Percentiles rank a stretch among this genome's conserved stretches.
Conservation (phyloP, 1,140 invertebrate genomes). For the Drosophila nannoptera region DNA sequence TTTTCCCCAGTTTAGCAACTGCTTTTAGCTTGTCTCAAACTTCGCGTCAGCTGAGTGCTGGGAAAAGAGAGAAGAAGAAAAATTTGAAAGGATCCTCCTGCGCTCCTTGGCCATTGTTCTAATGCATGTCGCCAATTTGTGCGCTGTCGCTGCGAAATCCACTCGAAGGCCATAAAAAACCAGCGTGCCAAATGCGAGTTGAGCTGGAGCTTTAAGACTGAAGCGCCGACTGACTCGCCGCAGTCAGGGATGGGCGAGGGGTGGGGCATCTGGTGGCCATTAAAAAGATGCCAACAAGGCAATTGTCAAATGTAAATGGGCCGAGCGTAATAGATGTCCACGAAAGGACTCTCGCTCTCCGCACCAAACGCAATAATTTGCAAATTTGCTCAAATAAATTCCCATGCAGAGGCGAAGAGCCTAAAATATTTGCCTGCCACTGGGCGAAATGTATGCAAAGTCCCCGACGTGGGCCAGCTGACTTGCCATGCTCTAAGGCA, state of each 20-base stretch:
- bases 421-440: constrained; percentile 66
- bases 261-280: constrained; percentile 21
- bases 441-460: constrained; percentile 69
- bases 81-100: neutral
- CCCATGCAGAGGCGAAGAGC: constrained; percentile 57
- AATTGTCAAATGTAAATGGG: constrained; percentile 76
- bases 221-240: no score
- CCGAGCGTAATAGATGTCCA: constrained; percentile 70
- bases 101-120: constrained; percentile 23
- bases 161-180: constrained; percentile 60
- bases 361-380: constrained; percentile 69
- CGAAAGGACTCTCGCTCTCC: constrained; percentile 14
- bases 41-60: no score
- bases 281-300: constrained; percentile 74
- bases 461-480: constrained; percentile 21
- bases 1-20: no score
- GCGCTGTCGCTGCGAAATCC: constrained; percentile 44
- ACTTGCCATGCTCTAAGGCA: constrained; percentile 30
- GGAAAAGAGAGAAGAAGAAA: no score
- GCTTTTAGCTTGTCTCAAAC: neutral
- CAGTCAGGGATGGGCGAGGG: neutral
- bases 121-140: constrained; percentile 46
- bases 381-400: constrained; percentile 77
- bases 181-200: constrained; percentile 46
- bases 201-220: constrained; percentile 29